Evolutionary conservation across 1,140 invertebrate genomes (phyloP), one percentile per base, ranked within the genome.

Genomic region (Panonychus citri): DNA sequence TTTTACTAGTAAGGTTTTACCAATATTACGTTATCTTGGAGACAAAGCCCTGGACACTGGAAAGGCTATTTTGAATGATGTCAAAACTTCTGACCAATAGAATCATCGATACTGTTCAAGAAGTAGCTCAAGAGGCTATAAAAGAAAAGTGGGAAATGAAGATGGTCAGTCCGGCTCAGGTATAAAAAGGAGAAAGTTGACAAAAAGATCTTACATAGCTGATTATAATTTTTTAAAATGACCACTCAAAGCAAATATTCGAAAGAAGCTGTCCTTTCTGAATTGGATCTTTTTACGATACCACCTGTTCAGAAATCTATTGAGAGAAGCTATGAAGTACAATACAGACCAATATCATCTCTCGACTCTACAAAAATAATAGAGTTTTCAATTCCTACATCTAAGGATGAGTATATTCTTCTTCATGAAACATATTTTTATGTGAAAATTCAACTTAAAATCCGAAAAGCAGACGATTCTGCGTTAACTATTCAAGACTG

Each of bases 221-320:
- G 25, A 50, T 7, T n/a, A 50, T 4, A 5, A 27, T 25, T 21
- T 37, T 12, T 53, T 21, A 50, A 55, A 30, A 53, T 61, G 58
- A 46, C 46, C 56, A 26, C 53, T 56, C 17, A 61, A 54, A 19
- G 26, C 28, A 28, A 57, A 49, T 21, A 12, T 12, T 27, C 21
- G 2, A 3, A 24, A 24, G 12, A 25, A 40, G 48, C 34, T 39
- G 4, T 53, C 17, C 21, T 67, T 56, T 63, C 66, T 4, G 66
- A 73, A 62, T 59, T 72, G 26, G 68, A 72, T 62, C 59, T 73
- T 21, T 74, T 72, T 62, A 56, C 64, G 34, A 49, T 72, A 30
- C 66, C 68, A 27, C 64, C 66, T 3, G 70, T 67, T 5, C 67
- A 73, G 60, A 71, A 68, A 5, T 66, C 65, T 12, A 67, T 71